phyloP scores from a whole-genome alignment of 2,797 vertebrate species.

The Heliangelus exortis region DNA sequence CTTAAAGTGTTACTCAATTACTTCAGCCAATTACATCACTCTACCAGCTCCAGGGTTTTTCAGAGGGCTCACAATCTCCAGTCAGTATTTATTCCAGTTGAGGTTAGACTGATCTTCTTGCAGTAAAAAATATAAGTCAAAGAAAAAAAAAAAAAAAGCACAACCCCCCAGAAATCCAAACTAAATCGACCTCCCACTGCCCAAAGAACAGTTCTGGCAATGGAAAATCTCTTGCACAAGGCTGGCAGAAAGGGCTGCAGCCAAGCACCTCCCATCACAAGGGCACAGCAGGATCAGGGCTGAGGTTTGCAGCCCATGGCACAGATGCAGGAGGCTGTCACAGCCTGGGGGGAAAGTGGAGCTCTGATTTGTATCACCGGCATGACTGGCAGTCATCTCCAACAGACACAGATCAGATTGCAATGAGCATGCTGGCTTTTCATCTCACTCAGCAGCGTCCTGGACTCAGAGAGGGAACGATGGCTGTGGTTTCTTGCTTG shows the following conservation, averaged over 20 bases:
- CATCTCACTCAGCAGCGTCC: not conserved
- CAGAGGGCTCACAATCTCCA: not conserved
- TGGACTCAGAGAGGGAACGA: not conserved
- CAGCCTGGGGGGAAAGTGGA: not conserved
- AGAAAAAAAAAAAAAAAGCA: not conserved
- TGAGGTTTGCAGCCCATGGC: not conserved
- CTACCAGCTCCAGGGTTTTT: not conserved
- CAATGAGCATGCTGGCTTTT: not conserved
- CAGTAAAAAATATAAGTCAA: constrained; percentile 29
- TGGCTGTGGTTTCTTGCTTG: not conserved
- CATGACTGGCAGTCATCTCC: not conserved
- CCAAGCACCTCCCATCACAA: not conserved
- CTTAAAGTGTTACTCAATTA: not conserved
- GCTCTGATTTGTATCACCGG: not conserved
- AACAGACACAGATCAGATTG: not conserved
- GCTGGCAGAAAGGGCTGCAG: not conserved
- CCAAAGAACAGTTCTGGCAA: not conserved
- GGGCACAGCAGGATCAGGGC: not conserved
- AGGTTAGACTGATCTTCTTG: not conserved
- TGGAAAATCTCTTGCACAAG: not conserved
- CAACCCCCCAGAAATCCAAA: not conserved
- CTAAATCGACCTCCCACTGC: not conserved
- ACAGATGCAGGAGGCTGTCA: not conserved
- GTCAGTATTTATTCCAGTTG: not conserved
- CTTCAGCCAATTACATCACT: not conserved